These are phyloP conservation scores for Acropora tenuis DNA, from an alignment of 64 coral and sea anemone genomes.

Conservation along the genomic window DNA sequence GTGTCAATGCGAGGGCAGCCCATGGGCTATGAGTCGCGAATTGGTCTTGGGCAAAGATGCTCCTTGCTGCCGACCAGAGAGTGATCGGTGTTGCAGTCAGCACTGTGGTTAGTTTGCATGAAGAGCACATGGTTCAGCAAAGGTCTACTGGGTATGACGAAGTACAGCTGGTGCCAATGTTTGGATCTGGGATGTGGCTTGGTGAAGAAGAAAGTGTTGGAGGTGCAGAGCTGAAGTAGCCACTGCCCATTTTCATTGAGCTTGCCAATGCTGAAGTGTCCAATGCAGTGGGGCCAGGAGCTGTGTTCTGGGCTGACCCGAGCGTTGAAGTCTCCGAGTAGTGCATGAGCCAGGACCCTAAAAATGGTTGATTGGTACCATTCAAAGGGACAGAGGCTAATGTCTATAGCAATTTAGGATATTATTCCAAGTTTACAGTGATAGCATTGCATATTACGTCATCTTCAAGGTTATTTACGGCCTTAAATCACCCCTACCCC, in stretches of 20 bases:
- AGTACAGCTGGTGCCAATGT: slow-evolving; percentile 25
- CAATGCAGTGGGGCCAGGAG: background rate
- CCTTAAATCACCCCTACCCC: too few species aligned
- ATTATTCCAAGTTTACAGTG: too few species aligned
- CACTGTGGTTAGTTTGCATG: slow-evolving; percentile 31
- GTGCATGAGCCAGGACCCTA: too few species aligned
- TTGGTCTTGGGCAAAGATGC: slow-evolving; percentile 2
- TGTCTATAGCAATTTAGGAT: too few species aligned
- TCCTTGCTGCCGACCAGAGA: slow-evolving; percentile 39
- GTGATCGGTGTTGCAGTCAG: slow-evolving; percentile 44
- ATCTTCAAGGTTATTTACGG: too few species aligned
- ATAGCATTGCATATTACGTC: too few species aligned
- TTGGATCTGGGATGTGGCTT: background rate
- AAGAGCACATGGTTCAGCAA: background rate
- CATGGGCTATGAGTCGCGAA: slow-evolving; percentile 1
- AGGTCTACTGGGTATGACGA: slow-evolving; percentile 12
- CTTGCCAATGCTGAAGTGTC: slow-evolving; percentile 1
- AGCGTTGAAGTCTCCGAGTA: slow-evolving; percentile 5
- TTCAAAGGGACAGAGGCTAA: too few species aligned
- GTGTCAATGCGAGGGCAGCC: slow-evolving; percentile 45
- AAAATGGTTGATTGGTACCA: too few species aligned
- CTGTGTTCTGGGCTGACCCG: background rate
- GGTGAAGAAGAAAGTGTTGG: background rate
- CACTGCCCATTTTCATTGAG: background rate
- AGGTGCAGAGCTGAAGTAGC: slow-evolving; percentile 2